Evolutionary conservation across 2,888 invertebrate species (phyloP), one percentile per base, ranked within the genome.

Genomic region (Sesia bembeciformis): DNA sequence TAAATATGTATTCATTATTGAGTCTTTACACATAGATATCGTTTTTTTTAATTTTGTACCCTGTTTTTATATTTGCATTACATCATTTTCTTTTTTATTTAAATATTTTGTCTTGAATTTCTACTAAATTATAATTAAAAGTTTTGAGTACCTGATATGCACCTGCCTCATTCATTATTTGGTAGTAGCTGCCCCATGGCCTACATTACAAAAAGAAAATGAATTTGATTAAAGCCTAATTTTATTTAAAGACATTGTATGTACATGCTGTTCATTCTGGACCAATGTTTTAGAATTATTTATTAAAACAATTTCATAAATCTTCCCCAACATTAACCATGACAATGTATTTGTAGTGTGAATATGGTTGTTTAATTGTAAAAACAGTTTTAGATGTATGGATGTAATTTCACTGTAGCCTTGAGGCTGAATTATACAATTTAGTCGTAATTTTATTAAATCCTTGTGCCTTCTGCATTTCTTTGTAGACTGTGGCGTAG

Each of bases 401-500:
- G 23, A 23, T 1, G 49, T 49, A 52, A 52, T 40, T 38, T 40
- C 40, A 8, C n/a, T 4, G 38, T 23, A 5, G 50, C 39, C 50
- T 50, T 39, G 50, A 39, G 50, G 50, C 50, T 50, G 39, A 39
- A 50, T 23, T 50, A 50, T 50, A 50, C 50, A 50, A 39, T 39
- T 7, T 39, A 46, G 46, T 8, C 23, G 46, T 46, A 46, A 46
- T 46, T 46, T 46, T n/a, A 50, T 8, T 50, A 40, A 63, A 58
- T 62, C 59, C 63, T 63, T 66, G 66, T 67, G 65, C 66, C 66
- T 67, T 66, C 62, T 56, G 57, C 56, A 58, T 50, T 62, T 54
- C 58, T 59, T 64, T 59, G 57, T 60, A 60, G 57, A 58, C 23
- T 50, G 39, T 50, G 50, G 39, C 7, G 23, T 50, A 58, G 7